Evolutionary conservation across 2,888 invertebrate genomes (phyloP).

Genomic region (Euspilapteryx auroguttella): DNA sequence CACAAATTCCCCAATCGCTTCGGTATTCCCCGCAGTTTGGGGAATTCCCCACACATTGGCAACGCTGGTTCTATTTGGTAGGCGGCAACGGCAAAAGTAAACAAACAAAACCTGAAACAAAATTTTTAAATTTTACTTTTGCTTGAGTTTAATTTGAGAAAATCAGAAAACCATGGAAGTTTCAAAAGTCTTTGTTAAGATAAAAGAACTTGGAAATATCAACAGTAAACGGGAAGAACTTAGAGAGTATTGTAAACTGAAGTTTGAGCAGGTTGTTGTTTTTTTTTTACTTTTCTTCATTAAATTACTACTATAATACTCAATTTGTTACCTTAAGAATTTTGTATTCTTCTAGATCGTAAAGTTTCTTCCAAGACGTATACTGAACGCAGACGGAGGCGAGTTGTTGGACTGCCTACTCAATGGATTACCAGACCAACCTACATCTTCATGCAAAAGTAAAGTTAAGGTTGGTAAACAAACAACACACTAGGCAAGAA

Average conservation of each 20-base stretch:
- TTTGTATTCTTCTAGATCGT: conserved; percentile 20
- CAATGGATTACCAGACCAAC: conserved; percentile 27
- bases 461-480: conserved; percentile 25
- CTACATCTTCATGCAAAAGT: conserved; percentile 11
- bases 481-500: neutral
- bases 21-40: no score
- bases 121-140: no score
- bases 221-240: conserved; percentile 28
- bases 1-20: no score
- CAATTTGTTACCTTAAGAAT: no score
- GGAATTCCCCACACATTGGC: no score
- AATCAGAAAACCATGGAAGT: conserved; percentile 38
- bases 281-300: no score
- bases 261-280: conserved; percentile 33
- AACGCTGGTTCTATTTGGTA: no score
- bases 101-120: no score
- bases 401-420: conserved; percentile 30
- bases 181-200: conserved; percentile 17
- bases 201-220: conserved; percentile 29
- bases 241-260: conserved; percentile 23
- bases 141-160: no score
- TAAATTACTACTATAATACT: no score
- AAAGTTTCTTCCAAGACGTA: conserved; percentile 22
- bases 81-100: no score
- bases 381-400: conserved; percentile 32